Evolutionary conservation across 37 sponge, comb jelly and placozoan genomes (phyloP).

Genomic region (Dysidea cf. avara): DNA sequence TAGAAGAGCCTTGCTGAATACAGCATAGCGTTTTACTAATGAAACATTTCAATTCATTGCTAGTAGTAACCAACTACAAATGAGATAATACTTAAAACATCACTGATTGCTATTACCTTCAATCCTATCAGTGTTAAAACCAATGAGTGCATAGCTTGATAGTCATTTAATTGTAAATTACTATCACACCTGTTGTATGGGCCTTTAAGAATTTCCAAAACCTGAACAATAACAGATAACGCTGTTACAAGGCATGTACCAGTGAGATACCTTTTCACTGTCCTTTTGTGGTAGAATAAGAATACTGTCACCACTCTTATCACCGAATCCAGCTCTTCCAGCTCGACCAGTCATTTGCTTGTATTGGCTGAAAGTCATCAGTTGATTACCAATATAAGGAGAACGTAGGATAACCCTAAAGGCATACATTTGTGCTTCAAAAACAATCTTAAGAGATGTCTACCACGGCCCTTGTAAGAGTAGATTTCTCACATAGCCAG

Average conservation of each 20-base stretch:
- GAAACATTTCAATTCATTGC: slow-evolving; percentile 44
- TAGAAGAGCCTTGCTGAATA: slow-evolving; percentile 35
- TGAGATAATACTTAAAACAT: background rate
- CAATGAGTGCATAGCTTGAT: slow-evolving; percentile 37
- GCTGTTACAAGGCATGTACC: background rate
- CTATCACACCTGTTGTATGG: slow-evolving; percentile 70
- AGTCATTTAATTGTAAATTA: slow-evolving; percentile 34
- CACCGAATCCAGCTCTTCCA: slow-evolving; percentile 85
- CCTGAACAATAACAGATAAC: slow-evolving; percentile 5
- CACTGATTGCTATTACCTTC: slow-evolving; percentile 29
- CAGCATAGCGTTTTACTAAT: slow-evolving; percentile 51
- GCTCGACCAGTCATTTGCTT: slow-evolving; percentile 96
- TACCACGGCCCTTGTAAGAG: too few species aligned
- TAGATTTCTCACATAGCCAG: too few species aligned
- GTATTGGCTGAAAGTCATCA: slow-evolving; percentile 80
- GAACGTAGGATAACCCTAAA: slow-evolving; percentile 86
- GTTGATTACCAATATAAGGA: slow-evolving; percentile 76
- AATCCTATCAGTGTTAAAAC: slow-evolving; percentile 59
- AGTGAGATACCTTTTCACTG: slow-evolving; percentile 44
- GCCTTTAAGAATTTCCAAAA: slow-evolving; percentile 50
- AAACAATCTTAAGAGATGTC: too few species aligned
- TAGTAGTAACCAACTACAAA: slow-evolving; percentile 43
- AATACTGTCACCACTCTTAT: slow-evolving; percentile 74
- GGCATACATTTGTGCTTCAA: background rate
- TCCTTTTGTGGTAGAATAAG: slow-evolving; percentile 56